These are phyloP conservation scores for Ypsolopha scabrella DNA, from an alignment of 2,888 invertebrate species.

Conservation along the genomic window DNA sequence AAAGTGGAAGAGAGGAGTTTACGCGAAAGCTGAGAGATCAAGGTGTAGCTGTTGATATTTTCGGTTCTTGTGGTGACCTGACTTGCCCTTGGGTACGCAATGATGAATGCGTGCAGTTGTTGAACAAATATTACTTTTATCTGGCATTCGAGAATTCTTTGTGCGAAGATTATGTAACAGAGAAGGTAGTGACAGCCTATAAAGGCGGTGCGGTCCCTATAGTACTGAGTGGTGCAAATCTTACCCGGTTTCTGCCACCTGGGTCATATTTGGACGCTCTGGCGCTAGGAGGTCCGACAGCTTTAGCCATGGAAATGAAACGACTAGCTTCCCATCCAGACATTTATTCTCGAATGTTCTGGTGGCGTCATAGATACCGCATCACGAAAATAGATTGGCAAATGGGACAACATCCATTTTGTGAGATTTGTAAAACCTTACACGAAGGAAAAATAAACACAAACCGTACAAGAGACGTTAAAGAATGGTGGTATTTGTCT, in stretches of 20 bases:
- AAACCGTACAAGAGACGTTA: background rate
- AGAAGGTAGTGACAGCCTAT: conserved; percentile 66
- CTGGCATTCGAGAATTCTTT: conserved; percentile 77
- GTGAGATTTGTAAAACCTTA: conserved; percentile 67
- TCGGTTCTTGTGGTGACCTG: conserved; percentile 69
- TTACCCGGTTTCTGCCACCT: conserved; percentile 50
- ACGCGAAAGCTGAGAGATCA: conserved; percentile 61
- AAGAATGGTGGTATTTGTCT: conserved; percentile 2
- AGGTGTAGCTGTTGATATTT: conserved; percentile 70
- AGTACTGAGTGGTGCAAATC: conserved; percentile 66
- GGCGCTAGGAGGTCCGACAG: conserved; percentile 63
- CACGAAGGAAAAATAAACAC: conserved; percentile 22
- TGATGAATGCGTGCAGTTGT: conserved; percentile 33
- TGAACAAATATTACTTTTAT: conserved; percentile 75
- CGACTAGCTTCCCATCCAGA: conserved; percentile 56
- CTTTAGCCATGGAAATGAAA: conserved; percentile 69
- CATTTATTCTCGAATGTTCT: conserved; percentile 74
- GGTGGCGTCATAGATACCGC: conserved; percentile 71
- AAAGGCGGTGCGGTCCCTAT: conserved; percentile 63
- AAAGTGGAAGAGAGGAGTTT: conserved; percentile 46
- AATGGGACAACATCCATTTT: conserved; percentile 61
- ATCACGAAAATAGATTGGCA: conserved; percentile 25
- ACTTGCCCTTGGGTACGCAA: conserved; percentile 21
- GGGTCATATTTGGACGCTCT: conserved; percentile 75
- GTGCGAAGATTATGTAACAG: conserved; percentile 78